Percentiles rank a stretch among this genome's conserved stretches.
These are phyloP conservation scores for Darwinula stevensoni DNA, from an alignment of 2,888 invertebrate species.

Conservation along the genomic window DNA sequence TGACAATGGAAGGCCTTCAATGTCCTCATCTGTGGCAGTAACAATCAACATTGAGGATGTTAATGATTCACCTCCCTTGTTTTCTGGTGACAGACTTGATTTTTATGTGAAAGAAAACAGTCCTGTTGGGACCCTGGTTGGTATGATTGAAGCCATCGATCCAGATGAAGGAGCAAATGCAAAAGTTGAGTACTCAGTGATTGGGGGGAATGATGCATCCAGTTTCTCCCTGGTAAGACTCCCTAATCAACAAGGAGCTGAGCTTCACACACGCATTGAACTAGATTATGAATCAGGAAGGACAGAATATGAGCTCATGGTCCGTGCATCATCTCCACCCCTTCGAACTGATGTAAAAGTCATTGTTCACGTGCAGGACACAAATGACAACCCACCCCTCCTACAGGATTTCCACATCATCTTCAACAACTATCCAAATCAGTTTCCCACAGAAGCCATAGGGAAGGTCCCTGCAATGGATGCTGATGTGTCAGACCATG, in stretches of 20 bases:
- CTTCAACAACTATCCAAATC: conserved; percentile 78
- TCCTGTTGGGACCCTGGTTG: conserved; percentile 79
- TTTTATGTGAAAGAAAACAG: conserved; percentile 81
- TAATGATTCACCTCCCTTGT: background rate
- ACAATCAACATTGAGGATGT: conserved; percentile 24
- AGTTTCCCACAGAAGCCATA: conserved; percentile 70
- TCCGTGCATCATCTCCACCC: conserved; percentile 70
- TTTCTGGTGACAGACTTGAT: conserved; percentile 52
- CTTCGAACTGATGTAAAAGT: conserved; percentile 62
- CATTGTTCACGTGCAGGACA: conserved; percentile 63
- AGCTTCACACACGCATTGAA: conserved; percentile 60
- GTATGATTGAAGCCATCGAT: conserved; percentile 61
- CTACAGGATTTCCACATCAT: conserved; percentile 73
- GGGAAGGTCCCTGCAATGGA: conserved; percentile 76
- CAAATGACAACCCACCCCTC: conserved; percentile 78
- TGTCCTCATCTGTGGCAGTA: conserved; percentile 20
- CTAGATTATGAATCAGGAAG: conserved; percentile 83
- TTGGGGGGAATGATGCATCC: conserved; percentile 54
- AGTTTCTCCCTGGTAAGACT: conserved; percentile 53
- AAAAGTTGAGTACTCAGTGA: conserved; percentile 72
- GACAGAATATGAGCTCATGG: conserved; percentile 58
- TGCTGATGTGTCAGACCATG: conserved; percentile 59
- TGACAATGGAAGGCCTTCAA: conserved; percentile 54
- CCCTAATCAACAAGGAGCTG: conserved; percentile 32
- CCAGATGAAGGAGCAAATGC: conserved; percentile 78